Base-by-base conservation (phyloP, 2,797 vertebrate genomes). In the Crypturellus tataupa region DNA sequence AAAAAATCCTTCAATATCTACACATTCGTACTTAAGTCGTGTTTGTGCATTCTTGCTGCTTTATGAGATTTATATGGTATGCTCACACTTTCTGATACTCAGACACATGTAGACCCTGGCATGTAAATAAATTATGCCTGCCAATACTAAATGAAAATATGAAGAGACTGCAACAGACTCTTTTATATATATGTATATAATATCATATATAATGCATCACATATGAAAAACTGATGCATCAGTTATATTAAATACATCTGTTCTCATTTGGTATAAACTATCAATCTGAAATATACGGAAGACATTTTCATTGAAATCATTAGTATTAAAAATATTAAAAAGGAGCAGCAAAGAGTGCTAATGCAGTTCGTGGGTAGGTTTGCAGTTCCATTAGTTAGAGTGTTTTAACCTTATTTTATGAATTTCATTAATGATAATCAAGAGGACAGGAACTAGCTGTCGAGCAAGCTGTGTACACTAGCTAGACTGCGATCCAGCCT, bases 91-190 rank as follows among this genome's bases (percentile, higher is more conserved):
- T 4, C 40, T 76, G 51, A 59, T 63, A 59, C 46, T 82, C 55
- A 67, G 37, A 39, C 44, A 27, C 49, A 56, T 16, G 0, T 53
- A 68, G 33, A 85, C 77, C 85, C 33, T 4, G 3, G 44, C 21
- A 49, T 46, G 9, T 27, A 37, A 78, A 87, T 93, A 95, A 94
- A 96, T 90, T 92, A 94, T 87, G 27, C n/a, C 82, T 85, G 19
- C 23, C 53, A 13, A 18, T 53, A 42, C 62, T 83, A 65, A 95
- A 93, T 78, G 76, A 58, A 85, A 95, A 80, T 59, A 71, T 1
- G 76, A 44, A 17, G 12, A 80, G 64, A 84, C 51, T 73, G 19
- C 20, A 79, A 79, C 47, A 93, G 56, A 37, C n/a, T 62, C n/a
- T 71, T 62, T 79, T 65, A 87, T 76, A 37, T 49, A 49, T 49